Conservation (phyloP, 2,797 vertebrate genomes). For the Columba guinea region DNA sequence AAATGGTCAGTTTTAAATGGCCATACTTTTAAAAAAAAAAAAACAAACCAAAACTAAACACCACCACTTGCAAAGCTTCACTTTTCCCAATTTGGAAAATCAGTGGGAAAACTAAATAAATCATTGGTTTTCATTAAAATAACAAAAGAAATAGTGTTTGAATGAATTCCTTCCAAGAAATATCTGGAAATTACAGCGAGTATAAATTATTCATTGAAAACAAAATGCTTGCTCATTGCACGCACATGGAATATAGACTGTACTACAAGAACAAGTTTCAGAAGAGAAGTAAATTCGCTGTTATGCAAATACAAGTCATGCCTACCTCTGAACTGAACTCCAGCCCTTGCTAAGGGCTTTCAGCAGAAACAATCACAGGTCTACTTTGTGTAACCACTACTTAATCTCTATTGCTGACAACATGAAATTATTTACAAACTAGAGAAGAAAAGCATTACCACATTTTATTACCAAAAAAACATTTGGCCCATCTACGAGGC, state of each 20-base stretch:
- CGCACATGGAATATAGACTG: not conserved
- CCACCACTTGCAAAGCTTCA: not conserved
- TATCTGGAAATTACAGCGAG: not conserved
- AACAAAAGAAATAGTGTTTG: not conserved
- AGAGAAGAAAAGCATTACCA: not conserved
- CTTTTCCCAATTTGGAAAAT: not conserved
- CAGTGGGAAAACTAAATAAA: not conserved
- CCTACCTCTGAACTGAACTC: not conserved
- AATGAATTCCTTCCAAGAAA: not conserved
- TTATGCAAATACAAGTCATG: not conserved
- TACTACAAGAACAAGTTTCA: not conserved
- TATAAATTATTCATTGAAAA: not conserved
- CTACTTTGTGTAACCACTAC: not conserved
- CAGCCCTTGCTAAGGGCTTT: fast-evolving
- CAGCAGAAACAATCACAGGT: not conserved
- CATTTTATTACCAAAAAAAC: not conserved
- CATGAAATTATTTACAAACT: not conserved
- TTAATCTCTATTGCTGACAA: not conserved
- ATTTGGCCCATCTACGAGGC: not conserved
- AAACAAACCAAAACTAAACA: not conserved
- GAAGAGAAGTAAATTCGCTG: not conserved
- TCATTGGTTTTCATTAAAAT: not conserved
- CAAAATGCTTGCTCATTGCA: not conserved
- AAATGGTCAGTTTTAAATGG: not conserved
- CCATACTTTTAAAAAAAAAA: not conserved